Evolutionary conservation across 1,140 invertebrate species (phyloP).

Genomic region (Drosophila melanica): DNA sequence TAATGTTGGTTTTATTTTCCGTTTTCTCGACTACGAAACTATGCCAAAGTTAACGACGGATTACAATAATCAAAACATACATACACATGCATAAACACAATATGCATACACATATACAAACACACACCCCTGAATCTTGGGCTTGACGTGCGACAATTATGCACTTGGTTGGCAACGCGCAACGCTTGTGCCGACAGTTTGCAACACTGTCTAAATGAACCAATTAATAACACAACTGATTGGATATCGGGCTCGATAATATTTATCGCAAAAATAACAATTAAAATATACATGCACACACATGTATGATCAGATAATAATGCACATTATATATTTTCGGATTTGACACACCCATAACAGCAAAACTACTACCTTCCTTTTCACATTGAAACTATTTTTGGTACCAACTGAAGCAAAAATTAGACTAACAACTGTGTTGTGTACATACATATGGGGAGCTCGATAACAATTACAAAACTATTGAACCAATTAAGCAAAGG

Average conservation of each 20-base stretch:
- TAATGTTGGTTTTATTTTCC: conserved; percentile 67
- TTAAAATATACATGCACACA: neutral
- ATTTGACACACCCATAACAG: conserved; percentile 36
- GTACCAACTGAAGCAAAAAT: conserved; percentile 66
- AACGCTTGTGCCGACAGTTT: conserved; percentile 32
- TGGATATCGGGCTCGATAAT: conserved; percentile 17
- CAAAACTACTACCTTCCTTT: conserved; percentile 32
- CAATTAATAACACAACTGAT: conserved; percentile 20
- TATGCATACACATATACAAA: neutral
- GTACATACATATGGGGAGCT: conserved; percentile 40
- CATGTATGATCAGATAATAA: conserved; percentile 4
- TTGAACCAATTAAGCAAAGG: conserved; percentile 76
- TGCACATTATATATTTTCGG: conserved; percentile 15
- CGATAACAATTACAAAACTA: conserved; percentile 74
- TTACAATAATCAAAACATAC: conserved; percentile 70
- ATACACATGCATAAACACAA: conserved; percentile 17
- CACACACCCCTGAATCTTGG: conserved; percentile 13
- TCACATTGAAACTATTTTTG: conserved; percentile 68
- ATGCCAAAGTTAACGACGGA: conserved; percentile 76
- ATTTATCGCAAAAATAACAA: conserved; percentile 4
- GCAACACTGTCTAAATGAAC: conserved; percentile 55
- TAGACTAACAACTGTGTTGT: conserved; percentile 27
- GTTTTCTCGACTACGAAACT: conserved; percentile 70
- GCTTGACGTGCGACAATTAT: conserved; percentile 33
- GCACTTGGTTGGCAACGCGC: conserved; percentile 52